phyloP scores from a whole-genome alignment of 2,113 vertebrate genomes.

The Ictalurus punctatus region DNA sequence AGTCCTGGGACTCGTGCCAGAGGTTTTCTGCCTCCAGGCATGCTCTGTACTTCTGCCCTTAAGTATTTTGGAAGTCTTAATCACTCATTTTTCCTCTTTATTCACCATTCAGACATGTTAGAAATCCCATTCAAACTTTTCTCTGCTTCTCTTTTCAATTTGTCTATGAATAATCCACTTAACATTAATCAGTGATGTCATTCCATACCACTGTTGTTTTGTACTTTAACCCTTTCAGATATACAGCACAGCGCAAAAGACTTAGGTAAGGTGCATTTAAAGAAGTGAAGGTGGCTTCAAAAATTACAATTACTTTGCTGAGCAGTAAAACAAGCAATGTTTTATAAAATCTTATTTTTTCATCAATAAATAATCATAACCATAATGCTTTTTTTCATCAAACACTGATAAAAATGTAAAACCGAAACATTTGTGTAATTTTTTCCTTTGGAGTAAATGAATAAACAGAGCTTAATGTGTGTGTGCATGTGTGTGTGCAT shows the following conservation, averaged over 20 bases:
- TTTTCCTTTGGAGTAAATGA: too few relatives aligned
- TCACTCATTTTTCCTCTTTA: constrained; percentile 12
- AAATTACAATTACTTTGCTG: neutral
- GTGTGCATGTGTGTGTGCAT: too few relatives aligned
- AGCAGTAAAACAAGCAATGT: neutral
- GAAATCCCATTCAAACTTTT: constrained; percentile 13
- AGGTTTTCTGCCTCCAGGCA: constrained; percentile 33
- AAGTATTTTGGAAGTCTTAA: constrained; percentile 37
- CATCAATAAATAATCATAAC: neutral
- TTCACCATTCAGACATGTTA: neutral
- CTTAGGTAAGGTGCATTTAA: neutral
- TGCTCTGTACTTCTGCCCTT: constrained; percentile 10
- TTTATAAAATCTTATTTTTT: neutral
- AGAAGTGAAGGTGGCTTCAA: neutral
- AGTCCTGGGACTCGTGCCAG: constrained; percentile 35
- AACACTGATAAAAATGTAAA: neutral
- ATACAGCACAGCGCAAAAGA: neutral
- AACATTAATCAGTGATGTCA: constrained; percentile 12
- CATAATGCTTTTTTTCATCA: neutral
- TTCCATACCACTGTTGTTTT: neutral
- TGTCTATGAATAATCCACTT: constrained; percentile 15
- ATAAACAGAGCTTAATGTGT: too few relatives aligned
- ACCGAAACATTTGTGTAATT: neutral
- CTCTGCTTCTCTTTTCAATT: constrained; percentile 1
- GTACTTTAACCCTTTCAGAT: neutral